Evolutionary conservation across 2,797 vertebrate genomes (phyloP), one percentile per base, ranked within the genome.

Genomic region (Catharus ustulatus): DNA sequence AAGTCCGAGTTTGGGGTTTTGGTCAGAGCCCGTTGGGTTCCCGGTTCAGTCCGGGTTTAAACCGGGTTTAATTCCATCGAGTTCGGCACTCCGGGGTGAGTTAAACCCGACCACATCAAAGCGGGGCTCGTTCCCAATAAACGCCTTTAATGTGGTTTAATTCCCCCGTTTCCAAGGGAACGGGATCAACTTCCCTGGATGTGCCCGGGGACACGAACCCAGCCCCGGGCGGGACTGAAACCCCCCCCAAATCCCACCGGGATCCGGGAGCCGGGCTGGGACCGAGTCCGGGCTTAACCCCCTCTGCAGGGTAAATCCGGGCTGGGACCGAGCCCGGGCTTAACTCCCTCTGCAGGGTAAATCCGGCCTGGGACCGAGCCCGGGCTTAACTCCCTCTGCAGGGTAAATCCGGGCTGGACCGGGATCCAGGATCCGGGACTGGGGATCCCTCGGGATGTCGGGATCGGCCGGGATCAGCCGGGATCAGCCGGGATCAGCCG

Each of bases 111-210:
- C 93, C 95, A 85, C 94, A 94, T 95, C 68, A 93, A 89, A 95
- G 93, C 30, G 13, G 18, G 32, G 68, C 63, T 54, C 67, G 80
- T 80, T 91, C 89, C 72, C 91, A 40, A 48, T 46, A 59, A 63
- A 58, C 7, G 32, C 10, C 20, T 95, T 95, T 95, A 48, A 93
- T 94, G 95, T 94, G 95, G 95, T 93, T 95, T 59, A 21, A 93
- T 73, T 91, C 74, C 73, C 89, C 89, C 63, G 27, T 51, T 51
- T 29, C 49, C 49, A 89, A 93, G 95, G 42, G 82, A 96, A 48
- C 40, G 74, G 81, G 87, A 89, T 63, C 55, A 21, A 13, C 72
- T 57, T 45, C 78, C 91, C 84, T 5, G 13, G 62, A 8, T 42
- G 82, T 85, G 93, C 90, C 87, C 93, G 71, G 90, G 94, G 90